Evolutionary conservation across 2,113 vertebrate genomes (phyloP).

Genomic region (Pterophyllum scalare): DNA sequence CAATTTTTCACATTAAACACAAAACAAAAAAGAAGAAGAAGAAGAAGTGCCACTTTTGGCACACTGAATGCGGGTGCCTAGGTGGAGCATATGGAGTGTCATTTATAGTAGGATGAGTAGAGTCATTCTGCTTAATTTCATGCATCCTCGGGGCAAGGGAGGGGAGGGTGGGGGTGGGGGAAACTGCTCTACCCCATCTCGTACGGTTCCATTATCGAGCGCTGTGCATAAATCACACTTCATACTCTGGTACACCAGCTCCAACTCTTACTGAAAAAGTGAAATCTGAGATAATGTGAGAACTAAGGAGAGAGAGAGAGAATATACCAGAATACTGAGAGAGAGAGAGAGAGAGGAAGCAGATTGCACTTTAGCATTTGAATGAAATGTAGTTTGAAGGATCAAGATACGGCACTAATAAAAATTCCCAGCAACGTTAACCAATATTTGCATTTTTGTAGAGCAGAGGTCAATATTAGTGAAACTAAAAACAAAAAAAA

Average conservation of each 20-base stretch:
- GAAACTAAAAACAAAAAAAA: neutral
- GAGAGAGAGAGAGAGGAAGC: constrained; percentile 9
- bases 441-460: neutral
- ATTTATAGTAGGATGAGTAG: constrained; percentile 51
- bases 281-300: constrained; percentile 30
- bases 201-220: constrained; percentile 31
- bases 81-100: constrained; percentile 40
- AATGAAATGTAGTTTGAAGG: neutral
- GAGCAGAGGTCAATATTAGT: neutral
- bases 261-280: constrained; percentile 37
- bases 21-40: constrained; percentile 11
- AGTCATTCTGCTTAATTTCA: constrained; percentile 65
- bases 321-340: constrained; percentile 23
- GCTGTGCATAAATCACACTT: constrained; percentile 55
- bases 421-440: neutral
- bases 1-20: constrained; percentile 19
- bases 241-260: constrained; percentile 17
- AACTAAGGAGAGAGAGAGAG: neutral
- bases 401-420: neutral
- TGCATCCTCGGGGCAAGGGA: constrained; percentile 46
- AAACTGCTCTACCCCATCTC: constrained; percentile 26
- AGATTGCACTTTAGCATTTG: neutral
- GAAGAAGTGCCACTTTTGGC: constrained; percentile 22
- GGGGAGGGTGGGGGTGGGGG: neutral
- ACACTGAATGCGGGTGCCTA: constrained; percentile 14